A percentile compares a stretch with the other conserved stretches of the same genome.
phyloP scores from a whole-genome alignment of 2,797 vertebrate species.

The Aphelocoma californica region DNA sequence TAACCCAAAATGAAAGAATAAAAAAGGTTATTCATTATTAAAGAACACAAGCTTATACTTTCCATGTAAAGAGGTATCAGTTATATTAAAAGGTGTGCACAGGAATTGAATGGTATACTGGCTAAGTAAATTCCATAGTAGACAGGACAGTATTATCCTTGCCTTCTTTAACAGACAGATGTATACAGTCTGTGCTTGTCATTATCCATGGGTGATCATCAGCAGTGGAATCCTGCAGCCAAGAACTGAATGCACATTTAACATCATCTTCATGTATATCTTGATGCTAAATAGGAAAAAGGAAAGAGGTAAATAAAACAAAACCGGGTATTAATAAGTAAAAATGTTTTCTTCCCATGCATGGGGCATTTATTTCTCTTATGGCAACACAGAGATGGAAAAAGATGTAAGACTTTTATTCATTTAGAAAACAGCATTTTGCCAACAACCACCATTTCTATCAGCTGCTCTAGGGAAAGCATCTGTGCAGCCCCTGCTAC shows the following conservation, averaged over 20 bases:
- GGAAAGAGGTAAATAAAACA: neutral
- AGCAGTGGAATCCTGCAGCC: conserved; percentile 84
- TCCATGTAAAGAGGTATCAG: neutral
- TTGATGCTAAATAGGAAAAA: conserved; percentile 72
- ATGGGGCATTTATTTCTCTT: neutral
- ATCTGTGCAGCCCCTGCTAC: neutral
- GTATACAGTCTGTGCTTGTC: conserved; percentile 74
- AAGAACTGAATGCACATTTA: conserved; percentile 84
- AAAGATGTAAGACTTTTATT: neutral
- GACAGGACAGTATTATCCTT: neutral
- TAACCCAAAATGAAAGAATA: neutral
- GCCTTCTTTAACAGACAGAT: conserved; percentile 83
- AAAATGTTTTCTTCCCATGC: neutral
- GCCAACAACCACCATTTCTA: neutral
- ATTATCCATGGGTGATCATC: conserved; percentile 83
- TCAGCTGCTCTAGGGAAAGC: neutral
- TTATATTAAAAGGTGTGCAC: neutral
- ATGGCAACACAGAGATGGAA: neutral
- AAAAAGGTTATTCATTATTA: neutral
- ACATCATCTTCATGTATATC: conserved; percentile 77
- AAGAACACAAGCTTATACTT: neutral
- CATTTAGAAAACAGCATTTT: neutral
- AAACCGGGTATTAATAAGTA: neutral
- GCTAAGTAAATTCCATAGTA: neutral
- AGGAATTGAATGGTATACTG: neutral